Base-by-base conservation (phyloP, 2,797 vertebrate species). In the Aulostomus chinensis region DNA sequence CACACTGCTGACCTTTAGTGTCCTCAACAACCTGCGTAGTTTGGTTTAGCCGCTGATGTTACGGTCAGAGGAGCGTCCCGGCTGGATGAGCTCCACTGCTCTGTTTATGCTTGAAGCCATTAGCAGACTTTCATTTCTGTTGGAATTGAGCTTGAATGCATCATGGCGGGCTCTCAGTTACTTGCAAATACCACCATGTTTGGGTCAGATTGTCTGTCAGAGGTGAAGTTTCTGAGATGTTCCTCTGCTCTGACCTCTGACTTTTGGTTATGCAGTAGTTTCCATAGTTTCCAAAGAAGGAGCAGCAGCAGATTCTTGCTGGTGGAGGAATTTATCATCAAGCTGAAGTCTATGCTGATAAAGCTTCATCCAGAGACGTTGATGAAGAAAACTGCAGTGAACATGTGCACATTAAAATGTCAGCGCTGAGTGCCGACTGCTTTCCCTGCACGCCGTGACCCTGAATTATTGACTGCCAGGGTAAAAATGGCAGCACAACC, bases 401-500 rank as follows among this genome's bases (percentile, higher is more conserved):
- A n/a, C n/a, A n/a, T n/a, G n/a, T n/a, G 32, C 37, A 39, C 47
- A 47, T 50, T 33, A 38, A 38, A 50, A 30, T 5, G 16, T 12
- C 47, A 41, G 6, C 2, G 1, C 43, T 12, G 20, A 40, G 22
- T 11, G 8, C 43, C 6, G 28, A 15, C 49, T 2, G 26, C 28
- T n/a, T 33, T 57, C 39, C 21, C 20, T 35, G 7, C 51, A 14
- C 10, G 1, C 3, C 9, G 14, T 37, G 47, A 54, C 52, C 58
- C 1, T 9, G 11, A 34, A 11, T 51, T 61, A 66, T 49, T 37
- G 41, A 54, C 40, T 26, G 61, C 24, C 15, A 1, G 36, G 55
- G 31, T 68, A 68, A 68, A 73, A 67, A 68, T 28, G 33, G 33
- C 66, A 58, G 40, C 26, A 1, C 7, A 26, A 15, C 47, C 20